phyloP scores from a whole-genome alignment of 2,797 vertebrate species.

The Myripristis jacobus region DNA sequence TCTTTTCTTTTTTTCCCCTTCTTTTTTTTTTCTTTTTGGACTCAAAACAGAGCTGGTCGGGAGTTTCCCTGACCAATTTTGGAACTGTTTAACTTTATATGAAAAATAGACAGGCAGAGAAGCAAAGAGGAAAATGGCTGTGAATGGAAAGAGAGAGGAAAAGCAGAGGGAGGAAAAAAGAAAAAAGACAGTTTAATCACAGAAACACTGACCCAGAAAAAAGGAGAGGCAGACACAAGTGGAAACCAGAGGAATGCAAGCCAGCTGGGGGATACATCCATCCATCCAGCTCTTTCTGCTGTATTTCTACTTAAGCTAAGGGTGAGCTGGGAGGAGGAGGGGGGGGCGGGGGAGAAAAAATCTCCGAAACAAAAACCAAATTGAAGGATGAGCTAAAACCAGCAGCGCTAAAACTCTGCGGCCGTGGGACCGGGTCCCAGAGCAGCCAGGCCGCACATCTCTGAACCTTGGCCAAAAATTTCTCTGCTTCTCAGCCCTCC shows the following conservation, averaged over 20 bases:
- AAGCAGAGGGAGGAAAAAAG: slow-evolving; percentile 62
- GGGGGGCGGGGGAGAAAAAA: slow-evolving; percentile 39
- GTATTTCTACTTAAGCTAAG: slow-evolving; percentile 79
- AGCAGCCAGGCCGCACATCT: slow-evolving; percentile 63
- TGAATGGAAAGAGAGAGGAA: slow-evolving; percentile 79
- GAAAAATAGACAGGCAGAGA: slow-evolving; percentile 51
- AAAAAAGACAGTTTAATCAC: slow-evolving; percentile 80
- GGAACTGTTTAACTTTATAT: slow-evolving; percentile 69
- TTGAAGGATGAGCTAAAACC: slow-evolving; percentile 82
- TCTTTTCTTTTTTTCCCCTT: too few relatives aligned
- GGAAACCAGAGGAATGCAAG: slow-evolving; percentile 83
- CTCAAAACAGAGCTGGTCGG: slow-evolving; percentile 35
- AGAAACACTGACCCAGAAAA: slow-evolving; percentile 84
- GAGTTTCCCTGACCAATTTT: slow-evolving; percentile 62
- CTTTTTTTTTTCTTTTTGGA: background rate
- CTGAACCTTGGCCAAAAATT: slow-evolving; percentile 54
- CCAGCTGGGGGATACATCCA: slow-evolving; percentile 83
- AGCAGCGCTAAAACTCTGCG: slow-evolving; percentile 69
- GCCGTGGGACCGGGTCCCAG: slow-evolving; percentile 51
- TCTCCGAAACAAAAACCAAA: slow-evolving; percentile 74
- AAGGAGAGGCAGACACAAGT: slow-evolving; percentile 83
- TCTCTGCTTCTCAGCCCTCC: slow-evolving; percentile 52
- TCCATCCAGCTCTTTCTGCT: slow-evolving; percentile 76
- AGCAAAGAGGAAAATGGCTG: slow-evolving; percentile 67
- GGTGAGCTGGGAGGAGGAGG: slow-evolving; percentile 49